Percentiles rank a stretch among this genome's conserved stretches.
phyloP scores from a whole-genome alignment of 2,888 invertebrate species.

The Augiades crinisus region DNA sequence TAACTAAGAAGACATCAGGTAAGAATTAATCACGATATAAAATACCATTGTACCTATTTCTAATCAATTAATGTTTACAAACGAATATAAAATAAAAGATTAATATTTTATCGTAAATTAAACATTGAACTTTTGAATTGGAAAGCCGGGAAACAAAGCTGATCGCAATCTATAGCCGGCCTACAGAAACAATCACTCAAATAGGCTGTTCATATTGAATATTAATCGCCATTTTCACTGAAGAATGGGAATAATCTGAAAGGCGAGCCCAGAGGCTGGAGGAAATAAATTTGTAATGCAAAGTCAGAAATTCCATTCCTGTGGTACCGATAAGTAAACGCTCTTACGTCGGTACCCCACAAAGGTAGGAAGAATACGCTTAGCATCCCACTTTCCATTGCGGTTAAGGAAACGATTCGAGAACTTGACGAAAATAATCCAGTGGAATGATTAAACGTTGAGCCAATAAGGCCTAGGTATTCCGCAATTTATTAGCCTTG shows the following conservation, averaged over 20 bases:
- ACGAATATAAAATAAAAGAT: slow-evolving; percentile 40
- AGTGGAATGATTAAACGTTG: slow-evolving; percentile 66
- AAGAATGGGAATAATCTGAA: slow-evolving; percentile 74
- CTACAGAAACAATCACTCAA: slow-evolving; percentile 75
- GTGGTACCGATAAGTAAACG: slow-evolving; percentile 75
- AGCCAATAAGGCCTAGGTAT: slow-evolving; percentile 79
- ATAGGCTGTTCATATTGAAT: slow-evolving; percentile 78
- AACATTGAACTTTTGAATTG: slow-evolving; percentile 58
- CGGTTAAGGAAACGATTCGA: slow-evolving; percentile 47
- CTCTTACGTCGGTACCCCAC: slow-evolving; percentile 53
- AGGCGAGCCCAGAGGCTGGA: slow-evolving; percentile 57
- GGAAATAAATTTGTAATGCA: slow-evolving; percentile 80
- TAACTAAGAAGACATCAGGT: neutral
- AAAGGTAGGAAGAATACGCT: slow-evolving; percentile 65
- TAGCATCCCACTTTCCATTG: slow-evolving; percentile 63
- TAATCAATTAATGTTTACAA: slow-evolving; percentile 23
- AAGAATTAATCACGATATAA: slow-evolving; percentile 9
- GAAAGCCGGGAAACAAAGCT: slow-evolving; percentile 52
- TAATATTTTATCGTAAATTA: slow-evolving; percentile 56
- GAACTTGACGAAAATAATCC: slow-evolving; percentile 66
- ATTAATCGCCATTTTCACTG: slow-evolving; percentile 77
- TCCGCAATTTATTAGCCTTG: slow-evolving; percentile 80
- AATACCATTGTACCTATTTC: slow-evolving; percentile 15
- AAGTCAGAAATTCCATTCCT: slow-evolving; percentile 78
- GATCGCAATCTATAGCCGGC: slow-evolving; percentile 49